Evolutionary conservation across 1,140 invertebrate species (phyloP).

Genomic region (Sipha flava): DNA sequence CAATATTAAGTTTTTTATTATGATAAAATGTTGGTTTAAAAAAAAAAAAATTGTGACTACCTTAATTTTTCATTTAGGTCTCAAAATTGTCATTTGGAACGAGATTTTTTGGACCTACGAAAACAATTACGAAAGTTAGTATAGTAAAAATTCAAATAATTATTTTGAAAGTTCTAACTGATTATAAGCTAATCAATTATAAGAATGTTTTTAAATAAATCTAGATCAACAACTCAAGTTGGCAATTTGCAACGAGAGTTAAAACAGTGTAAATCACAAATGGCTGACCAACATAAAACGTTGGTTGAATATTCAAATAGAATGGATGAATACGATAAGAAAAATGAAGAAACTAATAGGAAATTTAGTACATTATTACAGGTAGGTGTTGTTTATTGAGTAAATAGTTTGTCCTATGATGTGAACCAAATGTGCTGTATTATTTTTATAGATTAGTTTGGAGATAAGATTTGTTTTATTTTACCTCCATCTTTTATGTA

Average conservation of each 20-base stretch:
- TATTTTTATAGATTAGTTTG: too few relatives aligned
- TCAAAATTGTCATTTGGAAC: constrained; percentile 19
- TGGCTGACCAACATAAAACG: constrained; percentile 72
- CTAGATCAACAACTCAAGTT: constrained; percentile 12
- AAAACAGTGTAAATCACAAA: constrained; percentile 66
- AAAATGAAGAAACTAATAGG: constrained; percentile 75
- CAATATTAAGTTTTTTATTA: too few relatives aligned
- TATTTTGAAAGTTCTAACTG: too few relatives aligned
- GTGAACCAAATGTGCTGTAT: too few relatives aligned
- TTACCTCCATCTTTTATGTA: too few relatives aligned
- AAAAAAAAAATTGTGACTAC: too few relatives aligned
- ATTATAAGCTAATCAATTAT: too few relatives aligned
- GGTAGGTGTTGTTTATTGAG: constrained; percentile 50
- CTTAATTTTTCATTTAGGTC: neutral
- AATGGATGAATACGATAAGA: constrained; percentile 79
- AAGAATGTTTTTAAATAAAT: too few relatives aligned
- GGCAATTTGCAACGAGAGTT: constrained; percentile 58
- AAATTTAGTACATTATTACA: constrained; percentile 81
- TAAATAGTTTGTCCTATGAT: too few relatives aligned
- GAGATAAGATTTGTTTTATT: too few relatives aligned
- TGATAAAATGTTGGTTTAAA: too few relatives aligned
- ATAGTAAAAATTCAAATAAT: neutral
- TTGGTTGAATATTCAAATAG: constrained; percentile 71
- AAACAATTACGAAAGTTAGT: constrained; percentile 21
- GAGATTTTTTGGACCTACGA: constrained; percentile 13